These are phyloP conservation scores for Folsomia manolachei DNA, from an alignment of 2,888 invertebrate species.

Conservation along the genomic window DNA sequence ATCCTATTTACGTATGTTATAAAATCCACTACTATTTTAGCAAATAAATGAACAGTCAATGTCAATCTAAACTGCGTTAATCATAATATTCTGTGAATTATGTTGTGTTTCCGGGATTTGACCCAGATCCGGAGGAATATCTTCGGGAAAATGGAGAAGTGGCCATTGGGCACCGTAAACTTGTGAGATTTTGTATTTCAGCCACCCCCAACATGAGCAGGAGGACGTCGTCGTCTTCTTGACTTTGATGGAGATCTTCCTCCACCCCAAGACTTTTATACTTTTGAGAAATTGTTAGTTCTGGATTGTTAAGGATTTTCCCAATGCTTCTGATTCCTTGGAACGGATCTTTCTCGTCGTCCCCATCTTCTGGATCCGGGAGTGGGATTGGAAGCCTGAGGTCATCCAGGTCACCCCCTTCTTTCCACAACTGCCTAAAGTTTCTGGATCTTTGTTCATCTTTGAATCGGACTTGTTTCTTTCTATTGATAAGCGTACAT, in stretches of 20 bases:
- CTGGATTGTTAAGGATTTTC: not conserved
- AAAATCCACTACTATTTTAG: too few relatives aligned
- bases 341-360: not conserved
- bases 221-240: not conserved
- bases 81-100: too few relatives aligned
- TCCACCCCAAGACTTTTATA: constrained; percentile 6
- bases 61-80: too few relatives aligned
- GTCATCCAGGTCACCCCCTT: not conserved
- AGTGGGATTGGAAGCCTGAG: not conserved
- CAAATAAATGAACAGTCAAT: too few relatives aligned
- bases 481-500: too few relatives aligned
- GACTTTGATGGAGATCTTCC: not conserved
- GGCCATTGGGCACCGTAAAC: constrained; percentile 7
- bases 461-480: not conserved
- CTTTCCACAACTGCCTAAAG: too few relatives aligned
- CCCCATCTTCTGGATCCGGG: not conserved
- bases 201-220: constrained; percentile 1
- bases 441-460: too few relatives aligned
- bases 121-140: too few relatives aligned
- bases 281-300: constrained; percentile 14
- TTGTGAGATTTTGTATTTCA: not conserved
- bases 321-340: not conserved
- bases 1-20: too few relatives aligned
- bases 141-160: not conserved
- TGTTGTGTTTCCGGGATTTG: too few relatives aligned